Conservation (phyloP, 2,888 invertebrate genomes). For the Hypsopygia costalis region DNA sequence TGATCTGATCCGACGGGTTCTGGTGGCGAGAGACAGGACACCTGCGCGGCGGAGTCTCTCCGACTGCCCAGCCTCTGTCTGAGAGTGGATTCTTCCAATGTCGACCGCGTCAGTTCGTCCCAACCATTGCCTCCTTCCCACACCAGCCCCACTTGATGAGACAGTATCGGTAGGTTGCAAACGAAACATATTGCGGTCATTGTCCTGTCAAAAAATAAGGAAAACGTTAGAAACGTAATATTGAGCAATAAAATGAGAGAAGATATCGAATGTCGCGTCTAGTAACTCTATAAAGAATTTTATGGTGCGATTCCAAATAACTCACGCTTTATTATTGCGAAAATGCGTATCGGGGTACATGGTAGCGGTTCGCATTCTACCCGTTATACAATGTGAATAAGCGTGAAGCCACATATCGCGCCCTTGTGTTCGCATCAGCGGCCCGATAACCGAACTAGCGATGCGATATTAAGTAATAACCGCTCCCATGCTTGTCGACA, state of each 20-base stretch:
- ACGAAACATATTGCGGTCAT: conserved; percentile 98
- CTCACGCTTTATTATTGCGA: conserved; percentile 72
- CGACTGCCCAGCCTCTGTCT: conserved; percentile 91
- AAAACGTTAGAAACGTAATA: conserved; percentile 18
- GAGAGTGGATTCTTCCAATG: conserved; percentile 90
- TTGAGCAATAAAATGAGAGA: neutral
- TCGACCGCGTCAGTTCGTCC: conserved; percentile 94
- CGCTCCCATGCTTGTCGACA: conserved; percentile 62
- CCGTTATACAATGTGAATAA: conserved; percentile 42
- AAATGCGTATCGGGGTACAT: conserved; percentile 61
- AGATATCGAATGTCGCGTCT: neutral
- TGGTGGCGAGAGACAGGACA: conserved; percentile 91
- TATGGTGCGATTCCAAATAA: conserved; percentile 16
- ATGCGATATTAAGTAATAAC: conserved; percentile 71
- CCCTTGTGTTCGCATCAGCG: conserved; percentile 65
- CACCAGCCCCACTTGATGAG: conserved; percentile 95
- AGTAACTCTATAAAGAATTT: conserved; percentile 2
- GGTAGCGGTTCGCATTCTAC: conserved; percentile 32
- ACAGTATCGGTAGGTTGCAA: conserved; percentile 96
- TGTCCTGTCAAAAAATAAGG: conserved; percentile 83
- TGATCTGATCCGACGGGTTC: conserved; percentile 86
- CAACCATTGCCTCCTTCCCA: conserved; percentile 97
- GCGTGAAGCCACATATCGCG: conserved; percentile 58
- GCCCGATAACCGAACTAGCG: conserved; percentile 66
- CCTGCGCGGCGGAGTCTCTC: conserved; percentile 95